Conservation (phyloP, 2,888 invertebrate species). For the Archips xylosteana region DNA sequence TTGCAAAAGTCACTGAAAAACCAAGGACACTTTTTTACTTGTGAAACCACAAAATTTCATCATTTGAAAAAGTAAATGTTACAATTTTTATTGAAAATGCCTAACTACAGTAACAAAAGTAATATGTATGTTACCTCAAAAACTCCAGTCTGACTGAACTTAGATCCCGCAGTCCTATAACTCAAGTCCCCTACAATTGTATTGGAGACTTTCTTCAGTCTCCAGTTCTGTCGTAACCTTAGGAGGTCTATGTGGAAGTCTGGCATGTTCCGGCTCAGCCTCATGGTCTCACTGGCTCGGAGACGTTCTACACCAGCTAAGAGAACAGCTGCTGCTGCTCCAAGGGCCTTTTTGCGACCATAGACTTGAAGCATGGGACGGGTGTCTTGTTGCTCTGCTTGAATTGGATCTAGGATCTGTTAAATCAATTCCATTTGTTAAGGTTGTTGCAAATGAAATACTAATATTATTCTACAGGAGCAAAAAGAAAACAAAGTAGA, state of each 20-base stretch:
- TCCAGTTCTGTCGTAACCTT: slow-evolving; percentile 96
- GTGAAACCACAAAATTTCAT: too few species aligned
- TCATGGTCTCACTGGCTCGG: slow-evolving; percentile 91
- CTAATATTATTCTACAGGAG: too few species aligned
- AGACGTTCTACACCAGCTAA: slow-evolving; percentile 95
- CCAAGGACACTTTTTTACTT: too few species aligned
- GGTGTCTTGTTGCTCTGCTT: slow-evolving; percentile 92
- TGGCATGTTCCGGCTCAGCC: slow-evolving; percentile 90
- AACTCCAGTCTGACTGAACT: slow-evolving; percentile 96
- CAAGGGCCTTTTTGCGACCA: slow-evolving; percentile 96
- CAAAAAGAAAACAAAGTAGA: too few species aligned
- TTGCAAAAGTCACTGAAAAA: too few species aligned
- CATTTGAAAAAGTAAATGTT: too few species aligned
- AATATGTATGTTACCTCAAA: slow-evolving; percentile 90
- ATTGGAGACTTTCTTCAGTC: slow-evolving; percentile 97
- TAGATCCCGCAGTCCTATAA: slow-evolving; percentile 97
- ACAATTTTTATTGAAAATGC: not conserved
- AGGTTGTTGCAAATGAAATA: not conserved
- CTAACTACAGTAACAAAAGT: not conserved
- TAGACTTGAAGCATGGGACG: slow-evolving; percentile 96
- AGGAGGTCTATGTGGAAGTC: slow-evolving; percentile 97
- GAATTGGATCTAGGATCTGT: slow-evolving; percentile 93
- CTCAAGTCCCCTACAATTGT: slow-evolving; percentile 98
- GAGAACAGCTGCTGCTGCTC: slow-evolving; percentile 94
- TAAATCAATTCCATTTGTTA: slow-evolving; percentile 31